These are phyloP conservation scores for Peromyscus eremicus DNA, from an alignment of 2,797 vertebrate genomes.

Conservation along the genomic window DNA sequence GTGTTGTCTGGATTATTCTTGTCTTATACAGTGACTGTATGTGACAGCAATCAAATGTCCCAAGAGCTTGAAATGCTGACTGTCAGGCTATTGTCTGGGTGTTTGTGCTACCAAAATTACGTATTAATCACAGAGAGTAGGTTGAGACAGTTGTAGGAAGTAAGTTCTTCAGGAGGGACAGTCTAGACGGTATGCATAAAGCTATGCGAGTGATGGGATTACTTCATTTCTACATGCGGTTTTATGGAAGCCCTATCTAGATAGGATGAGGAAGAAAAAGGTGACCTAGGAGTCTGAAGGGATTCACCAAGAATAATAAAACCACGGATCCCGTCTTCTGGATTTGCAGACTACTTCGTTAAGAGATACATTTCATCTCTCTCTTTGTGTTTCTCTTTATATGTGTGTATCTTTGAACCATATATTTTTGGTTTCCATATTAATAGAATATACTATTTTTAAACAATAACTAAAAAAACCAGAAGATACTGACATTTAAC, in stretches of 20 bases:
- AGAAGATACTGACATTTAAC: neutral
- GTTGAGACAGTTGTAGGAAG: no score
- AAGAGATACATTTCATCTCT: neutral
- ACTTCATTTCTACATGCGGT: neutral
- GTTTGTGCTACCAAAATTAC: neutral
- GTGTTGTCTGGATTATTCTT: neutral
- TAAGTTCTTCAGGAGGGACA: neutral
- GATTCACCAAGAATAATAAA: neutral
- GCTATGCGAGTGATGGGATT: neutral
- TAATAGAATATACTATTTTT: neutral
- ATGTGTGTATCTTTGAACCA: neutral
- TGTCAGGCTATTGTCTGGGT: neutral
- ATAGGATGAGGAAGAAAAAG: neutral
- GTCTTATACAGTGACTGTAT: neutral
- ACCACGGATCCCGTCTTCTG: accelerated
- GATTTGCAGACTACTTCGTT: neutral
- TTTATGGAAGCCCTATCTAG: neutral
- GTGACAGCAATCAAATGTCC: neutral
- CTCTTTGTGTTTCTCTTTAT: neutral
- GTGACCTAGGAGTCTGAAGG: neutral
- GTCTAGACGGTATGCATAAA: neutral
- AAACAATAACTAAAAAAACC: neutral
- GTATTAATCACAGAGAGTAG: neutral
- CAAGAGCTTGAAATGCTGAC: neutral
- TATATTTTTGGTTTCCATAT: neutral